Percentiles rank a stretch among this genome's conserved stretches.
These are phyloP conservation scores for Apodemia hepburni DNA, from an alignment of 2,888 invertebrate species.

Conservation along the genomic window DNA sequence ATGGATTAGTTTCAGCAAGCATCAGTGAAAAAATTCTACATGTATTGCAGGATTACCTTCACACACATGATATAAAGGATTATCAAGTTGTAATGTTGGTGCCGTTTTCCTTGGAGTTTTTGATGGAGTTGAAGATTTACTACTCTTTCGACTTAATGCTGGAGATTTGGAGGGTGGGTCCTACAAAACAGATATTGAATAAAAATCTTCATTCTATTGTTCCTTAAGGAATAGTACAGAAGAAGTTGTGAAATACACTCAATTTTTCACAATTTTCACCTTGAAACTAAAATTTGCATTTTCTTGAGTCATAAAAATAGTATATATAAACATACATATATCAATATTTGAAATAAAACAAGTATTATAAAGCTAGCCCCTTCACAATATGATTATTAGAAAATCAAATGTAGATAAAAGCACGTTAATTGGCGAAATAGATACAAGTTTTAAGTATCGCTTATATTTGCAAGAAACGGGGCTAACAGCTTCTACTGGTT, in stretches of 20 bases:
- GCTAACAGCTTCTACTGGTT: too few relatives aligned
- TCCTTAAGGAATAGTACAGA: too few relatives aligned
- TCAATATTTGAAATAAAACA: too few relatives aligned
- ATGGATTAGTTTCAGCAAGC: constrained; percentile 34
- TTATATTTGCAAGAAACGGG: too few relatives aligned
- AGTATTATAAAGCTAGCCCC: too few relatives aligned
- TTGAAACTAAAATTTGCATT: too few relatives aligned
- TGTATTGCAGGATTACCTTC: constrained; percentile 76
- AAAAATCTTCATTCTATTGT: neutral
- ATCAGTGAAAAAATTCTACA: constrained; percentile 36
- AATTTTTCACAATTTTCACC: neutral
- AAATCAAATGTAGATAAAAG: too few relatives aligned
- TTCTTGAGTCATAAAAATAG: too few relatives aligned
- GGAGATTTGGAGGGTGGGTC: constrained; percentile 71
- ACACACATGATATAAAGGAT: constrained; percentile 90
- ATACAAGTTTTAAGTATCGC: too few relatives aligned
- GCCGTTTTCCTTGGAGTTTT: constrained; percentile 55
- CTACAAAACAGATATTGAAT: constrained; percentile 37
- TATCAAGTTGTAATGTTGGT: constrained; percentile 79
- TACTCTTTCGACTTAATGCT: constrained; percentile 63
- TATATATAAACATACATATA: too few relatives aligned
- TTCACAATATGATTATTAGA: too few relatives aligned
- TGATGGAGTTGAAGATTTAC: constrained; percentile 70
- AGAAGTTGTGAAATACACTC: neutral
- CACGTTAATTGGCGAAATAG: too few relatives aligned